Evolutionary conservation across 30 jellyfish, hydroid and myxozoan genomes (phyloP).

Genomic region (Chironex yamaguchii): DNA sequence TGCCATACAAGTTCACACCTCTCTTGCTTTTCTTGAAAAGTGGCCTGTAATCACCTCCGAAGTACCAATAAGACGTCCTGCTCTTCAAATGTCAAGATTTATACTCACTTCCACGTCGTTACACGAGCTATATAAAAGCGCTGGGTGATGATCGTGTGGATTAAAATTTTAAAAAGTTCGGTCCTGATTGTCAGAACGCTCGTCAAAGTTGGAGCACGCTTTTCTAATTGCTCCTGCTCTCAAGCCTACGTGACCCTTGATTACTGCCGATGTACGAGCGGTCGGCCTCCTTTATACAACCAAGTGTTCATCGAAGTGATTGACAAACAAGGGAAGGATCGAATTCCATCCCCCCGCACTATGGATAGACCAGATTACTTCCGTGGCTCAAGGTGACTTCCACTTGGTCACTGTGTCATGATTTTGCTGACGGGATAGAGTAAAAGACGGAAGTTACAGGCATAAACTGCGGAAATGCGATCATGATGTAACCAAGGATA

Average conservation of each 20-base stretch:
- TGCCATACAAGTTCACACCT: no score
- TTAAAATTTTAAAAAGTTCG: no score
- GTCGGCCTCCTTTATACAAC: neutral
- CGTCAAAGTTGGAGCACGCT: neutral
- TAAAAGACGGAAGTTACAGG: no score
- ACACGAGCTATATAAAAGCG: no score
- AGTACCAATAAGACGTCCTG: neutral
- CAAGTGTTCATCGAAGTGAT: neutral
- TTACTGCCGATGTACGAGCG: neutral
- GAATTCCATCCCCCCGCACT: neutral
- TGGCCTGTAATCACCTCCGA: conserved; percentile 65
- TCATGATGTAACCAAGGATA: no score
- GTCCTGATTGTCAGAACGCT: neutral
- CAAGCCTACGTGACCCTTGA: neutral
- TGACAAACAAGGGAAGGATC: neutral
- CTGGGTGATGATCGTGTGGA: no score
- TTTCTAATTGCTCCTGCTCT: neutral
- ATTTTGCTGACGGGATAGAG: no score
- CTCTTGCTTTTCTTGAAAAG: no score
- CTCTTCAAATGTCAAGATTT: neutral
- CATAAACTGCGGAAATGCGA: no score
- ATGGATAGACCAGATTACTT: neutral
- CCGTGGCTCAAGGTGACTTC: neutral
- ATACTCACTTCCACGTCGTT: neutral
- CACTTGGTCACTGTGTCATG: neutral